Base-by-base conservation (phyloP, 2,888 invertebrate species). In the Agonopterix heracliana region DNA sequence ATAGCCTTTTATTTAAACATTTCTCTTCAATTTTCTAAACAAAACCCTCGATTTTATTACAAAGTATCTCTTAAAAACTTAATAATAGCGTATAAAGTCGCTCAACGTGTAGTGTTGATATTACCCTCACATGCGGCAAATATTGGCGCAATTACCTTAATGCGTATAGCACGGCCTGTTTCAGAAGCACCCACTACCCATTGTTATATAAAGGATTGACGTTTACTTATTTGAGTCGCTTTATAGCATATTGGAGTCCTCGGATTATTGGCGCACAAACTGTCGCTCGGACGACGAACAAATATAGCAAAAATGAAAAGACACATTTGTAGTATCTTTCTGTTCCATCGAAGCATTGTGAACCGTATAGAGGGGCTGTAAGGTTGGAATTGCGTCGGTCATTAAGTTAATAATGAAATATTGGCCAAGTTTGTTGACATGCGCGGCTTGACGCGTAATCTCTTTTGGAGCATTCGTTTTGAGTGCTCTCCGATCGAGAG, bases 341-440 rank as follows among this genome's bases (percentile, higher is more conserved):
- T 12, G 26, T 7, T 36, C 26, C 1, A n/a, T 26, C 35, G 36
- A 4, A 9, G 46, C 34, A 48, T 42, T 38, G 38, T 42, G 26
- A 38, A 45, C 8, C 17, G 41, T 48, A 34, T 3, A 7, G 34
- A 10, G 34, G 3, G 12, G 0, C 9, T 5, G 44, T 53, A 61
- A 48, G 56, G 60, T 56, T 12, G 48, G 44, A 10, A 50, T 45
- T 61, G 11, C 50, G 2, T 12, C 53, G 56, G 17, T n/a, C 9
- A 40, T 42, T 48, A 48, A 56, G 59, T 59, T 64, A 65, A 72
- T 71, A 70, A 74, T 71, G 66, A 68, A 68, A 66, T 51, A 76
- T 74, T 66, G 71, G 67, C 62, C 66, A 69, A 72, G 73, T 73
- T 73, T 71, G 74, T 74, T 70, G 77, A 73, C 68, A 61, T 57